Evolutionary conservation across 2,113 vertebrate genomes (phyloP).

Genomic region (Chrysemys picta): DNA sequence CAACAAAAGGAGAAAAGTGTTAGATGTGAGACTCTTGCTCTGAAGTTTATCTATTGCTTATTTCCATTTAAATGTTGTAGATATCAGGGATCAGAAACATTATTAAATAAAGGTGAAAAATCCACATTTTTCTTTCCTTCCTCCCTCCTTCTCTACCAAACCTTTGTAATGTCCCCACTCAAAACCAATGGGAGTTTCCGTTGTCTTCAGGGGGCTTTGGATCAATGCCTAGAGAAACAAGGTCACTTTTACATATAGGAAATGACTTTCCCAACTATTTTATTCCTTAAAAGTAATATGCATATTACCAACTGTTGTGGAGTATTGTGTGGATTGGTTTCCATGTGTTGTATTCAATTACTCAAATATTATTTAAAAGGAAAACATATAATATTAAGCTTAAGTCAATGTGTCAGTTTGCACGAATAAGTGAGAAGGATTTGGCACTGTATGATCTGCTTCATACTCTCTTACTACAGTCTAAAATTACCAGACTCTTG

Average conservation of each 20-base stretch:
- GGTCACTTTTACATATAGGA: not conserved
- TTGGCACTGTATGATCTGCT: not conserved
- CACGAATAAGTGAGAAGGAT: conserved; percentile 31
- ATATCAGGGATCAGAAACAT: not conserved
- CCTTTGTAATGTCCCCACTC: not conserved
- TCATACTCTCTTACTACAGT: not conserved
- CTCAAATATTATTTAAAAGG: not conserved
- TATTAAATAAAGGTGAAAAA: conserved; percentile 2
- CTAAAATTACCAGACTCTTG: not conserved
- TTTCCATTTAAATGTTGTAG: conserved; percentile 24
- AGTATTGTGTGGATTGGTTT: not conserved
- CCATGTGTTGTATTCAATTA: not conserved
- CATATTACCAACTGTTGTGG: not conserved
- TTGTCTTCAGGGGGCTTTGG: not conserved
- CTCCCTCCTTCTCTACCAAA: not conserved
- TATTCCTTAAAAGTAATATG: not conserved
- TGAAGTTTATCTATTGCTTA: conserved; percentile 26
- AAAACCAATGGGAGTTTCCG: conserved; percentile 8
- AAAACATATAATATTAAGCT: not conserved
- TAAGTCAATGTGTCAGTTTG: conserved; percentile 51
- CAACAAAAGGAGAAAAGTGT: not conserved
- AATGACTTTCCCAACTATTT: not conserved
- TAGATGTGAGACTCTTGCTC: conserved; percentile 1
- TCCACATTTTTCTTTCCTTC: conserved; percentile 24
- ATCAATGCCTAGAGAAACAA: not conserved